Evolutionary conservation across 2,888 invertebrate genomes (phyloP).

Genomic region (Tillus elongatus): DNA sequence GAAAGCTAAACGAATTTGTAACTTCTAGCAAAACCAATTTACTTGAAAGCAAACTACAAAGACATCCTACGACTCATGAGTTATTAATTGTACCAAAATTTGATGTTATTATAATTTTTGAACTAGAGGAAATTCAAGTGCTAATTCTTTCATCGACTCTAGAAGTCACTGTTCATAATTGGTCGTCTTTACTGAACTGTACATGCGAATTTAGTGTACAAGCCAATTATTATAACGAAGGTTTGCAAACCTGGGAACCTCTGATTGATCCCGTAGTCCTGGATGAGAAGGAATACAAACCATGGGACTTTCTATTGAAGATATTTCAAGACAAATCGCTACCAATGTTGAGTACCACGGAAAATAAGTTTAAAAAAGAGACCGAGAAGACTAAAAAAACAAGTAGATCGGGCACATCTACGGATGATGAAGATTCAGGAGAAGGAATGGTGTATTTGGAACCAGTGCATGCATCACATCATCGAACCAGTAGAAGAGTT

Average conservation of each 20-base stretch:
- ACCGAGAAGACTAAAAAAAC: slow-evolving; percentile 23
- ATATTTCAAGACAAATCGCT: slow-evolving; percentile 47
- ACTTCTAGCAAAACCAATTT: slow-evolving; percentile 11
- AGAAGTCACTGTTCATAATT: slow-evolving; percentile 55
- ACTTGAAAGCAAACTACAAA: slow-evolving; percentile 5
- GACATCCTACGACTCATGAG: slow-evolving; percentile 20
- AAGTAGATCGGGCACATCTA: slow-evolving; percentile 31
- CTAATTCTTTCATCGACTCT: slow-evolving; percentile 48
- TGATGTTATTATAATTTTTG: slow-evolving; percentile 54
- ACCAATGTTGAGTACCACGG: slow-evolving; percentile 31
- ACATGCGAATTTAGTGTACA: slow-evolving; percentile 41
- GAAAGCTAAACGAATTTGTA: slow-evolving; percentile 46
- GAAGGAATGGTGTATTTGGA: slow-evolving; percentile 42
- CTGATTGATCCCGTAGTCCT: slow-evolving; percentile 65
- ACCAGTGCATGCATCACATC: slow-evolving; percentile 33
- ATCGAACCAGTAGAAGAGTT: slow-evolving; percentile 36
- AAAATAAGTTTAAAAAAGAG: slow-evolving; percentile 26
- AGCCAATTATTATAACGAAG: slow-evolving; percentile 42
- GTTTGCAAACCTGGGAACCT: slow-evolving; percentile 65
- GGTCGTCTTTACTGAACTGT: slow-evolving; percentile 48
- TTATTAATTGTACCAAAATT: slow-evolving; percentile 41
- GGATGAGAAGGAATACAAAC: slow-evolving; percentile 56
- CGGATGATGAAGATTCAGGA: slow-evolving; percentile 38
- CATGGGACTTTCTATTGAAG: slow-evolving; percentile 63
- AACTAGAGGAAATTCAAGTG: slow-evolving; percentile 53